Percentiles rank a stretch among this genome's conserved stretches.
phyloP scores from a whole-genome alignment of 2,888 invertebrate species.

The Adelognathus sp. region DNA sequence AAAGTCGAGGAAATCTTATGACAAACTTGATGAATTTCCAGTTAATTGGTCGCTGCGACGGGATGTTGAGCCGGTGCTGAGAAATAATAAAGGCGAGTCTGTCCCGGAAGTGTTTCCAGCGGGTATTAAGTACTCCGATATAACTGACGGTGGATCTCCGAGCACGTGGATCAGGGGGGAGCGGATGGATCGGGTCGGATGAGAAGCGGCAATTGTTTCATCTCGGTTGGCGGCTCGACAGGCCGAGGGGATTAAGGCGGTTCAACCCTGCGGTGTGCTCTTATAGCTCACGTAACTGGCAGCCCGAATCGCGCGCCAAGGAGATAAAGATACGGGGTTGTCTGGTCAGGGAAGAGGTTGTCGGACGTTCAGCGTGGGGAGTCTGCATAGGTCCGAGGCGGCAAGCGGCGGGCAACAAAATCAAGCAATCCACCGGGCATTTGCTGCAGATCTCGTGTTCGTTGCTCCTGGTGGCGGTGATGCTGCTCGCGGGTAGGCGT shows the following conservation, averaged over 20 bases:
- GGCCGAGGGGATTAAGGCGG: slow-evolving; percentile 57
- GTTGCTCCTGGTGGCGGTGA: slow-evolving; percentile 28
- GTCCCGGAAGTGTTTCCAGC: background rate
- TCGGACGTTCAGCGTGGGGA: background rate
- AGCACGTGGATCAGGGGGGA: background rate
- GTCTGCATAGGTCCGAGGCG: background rate
- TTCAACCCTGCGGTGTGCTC: slow-evolving; percentile 47
- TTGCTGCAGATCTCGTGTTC: slow-evolving; percentile 18
- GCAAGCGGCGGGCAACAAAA: slow-evolving; percentile 37
- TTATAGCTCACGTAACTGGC: slow-evolving; percentile 59
- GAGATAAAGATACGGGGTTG: slow-evolving; percentile 56
- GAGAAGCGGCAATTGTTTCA: slow-evolving; percentile 59
- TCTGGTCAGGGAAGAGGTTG: slow-evolving; percentile 4
- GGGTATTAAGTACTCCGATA: background rate
- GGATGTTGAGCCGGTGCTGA: background rate
- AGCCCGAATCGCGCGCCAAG: slow-evolving; percentile 51
- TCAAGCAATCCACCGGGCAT: slow-evolving; percentile 25
- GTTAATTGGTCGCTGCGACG: background rate
- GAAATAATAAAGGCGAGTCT: slow-evolving; percentile 7
- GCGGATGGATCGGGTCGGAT: background rate
- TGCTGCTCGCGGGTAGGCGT: slow-evolving; percentile 31
- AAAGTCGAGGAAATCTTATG: no score
- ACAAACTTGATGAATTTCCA: background rate
- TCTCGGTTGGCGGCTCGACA: slow-evolving; percentile 58
- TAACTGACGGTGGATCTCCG: background rate